These are phyloP conservation scores for Glaucomys volans DNA, from an alignment of 2,113 vertebrate genomes.

Conservation along the genomic window DNA sequence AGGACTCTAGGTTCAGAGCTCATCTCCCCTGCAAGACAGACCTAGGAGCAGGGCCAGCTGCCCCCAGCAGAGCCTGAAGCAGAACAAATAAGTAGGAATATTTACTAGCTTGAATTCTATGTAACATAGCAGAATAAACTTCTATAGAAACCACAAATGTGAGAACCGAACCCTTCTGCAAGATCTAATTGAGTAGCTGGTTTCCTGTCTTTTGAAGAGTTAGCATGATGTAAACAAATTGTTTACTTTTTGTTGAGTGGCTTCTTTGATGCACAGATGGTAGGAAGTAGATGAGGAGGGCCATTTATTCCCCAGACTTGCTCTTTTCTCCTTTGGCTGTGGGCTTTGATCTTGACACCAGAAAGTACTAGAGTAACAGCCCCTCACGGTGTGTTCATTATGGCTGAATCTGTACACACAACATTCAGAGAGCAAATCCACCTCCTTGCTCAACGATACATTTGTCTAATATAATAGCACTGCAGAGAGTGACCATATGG, in stretches of 20 bases:
- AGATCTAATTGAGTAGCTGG: constrained; percentile 39
- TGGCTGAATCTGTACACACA: neutral
- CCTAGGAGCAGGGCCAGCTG: neutral
- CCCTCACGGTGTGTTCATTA: neutral
- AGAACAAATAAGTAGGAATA: neutral
- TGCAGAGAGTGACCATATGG: neutral
- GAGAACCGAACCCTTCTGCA: constrained; percentile 26
- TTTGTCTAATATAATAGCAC: neutral
- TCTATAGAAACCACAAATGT: constrained; percentile 70
- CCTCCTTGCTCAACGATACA: neutral
- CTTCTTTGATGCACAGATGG: constrained; percentile 4
- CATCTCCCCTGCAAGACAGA: neutral
- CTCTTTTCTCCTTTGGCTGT: neutral
- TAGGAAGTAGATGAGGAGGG: neutral
- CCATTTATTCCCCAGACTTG: neutral
- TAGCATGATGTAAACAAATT: constrained; percentile 55
- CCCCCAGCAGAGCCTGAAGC: neutral
- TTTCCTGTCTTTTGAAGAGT: constrained; percentile 76
- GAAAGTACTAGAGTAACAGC: neutral
- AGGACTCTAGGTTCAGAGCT: neutral
- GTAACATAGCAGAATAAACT: neutral
- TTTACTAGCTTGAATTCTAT: neutral
- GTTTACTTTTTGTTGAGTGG: constrained; percentile 52
- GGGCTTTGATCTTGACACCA: neutral
- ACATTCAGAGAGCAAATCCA: neutral